Percentiles rank a stretch among this genome's conserved stretches.
These are phyloP conservation scores for Dryococelus australis DNA, from an alignment of 2,888 invertebrate genomes.

Conservation along the genomic window DNA sequence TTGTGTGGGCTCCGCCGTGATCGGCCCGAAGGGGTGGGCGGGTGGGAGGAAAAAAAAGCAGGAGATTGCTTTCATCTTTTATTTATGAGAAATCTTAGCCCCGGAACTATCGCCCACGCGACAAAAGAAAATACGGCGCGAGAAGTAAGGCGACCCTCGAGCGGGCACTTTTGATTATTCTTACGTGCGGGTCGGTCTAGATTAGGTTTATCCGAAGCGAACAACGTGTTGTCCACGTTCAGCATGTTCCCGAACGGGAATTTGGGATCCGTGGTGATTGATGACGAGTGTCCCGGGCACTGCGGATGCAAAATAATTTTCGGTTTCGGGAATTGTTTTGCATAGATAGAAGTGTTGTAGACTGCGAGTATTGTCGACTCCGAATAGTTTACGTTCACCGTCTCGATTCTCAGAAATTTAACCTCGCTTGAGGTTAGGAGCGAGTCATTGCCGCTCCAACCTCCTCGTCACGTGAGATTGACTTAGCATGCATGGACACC, in stretches of 20 bases:
- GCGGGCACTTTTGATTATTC: neutral
- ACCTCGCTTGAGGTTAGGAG: no score
- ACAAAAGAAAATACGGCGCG: neutral
- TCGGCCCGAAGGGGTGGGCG: neutral
- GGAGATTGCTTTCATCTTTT: constrained; percentile 16
- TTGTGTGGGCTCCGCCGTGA: neutral
- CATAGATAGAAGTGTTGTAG: no score
- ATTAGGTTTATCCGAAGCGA: neutral
- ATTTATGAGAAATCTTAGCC: constrained; percentile 11
- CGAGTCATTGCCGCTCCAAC: no score
- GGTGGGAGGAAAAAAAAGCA: neutral
- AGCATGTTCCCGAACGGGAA: neutral
- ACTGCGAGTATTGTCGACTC: no score
- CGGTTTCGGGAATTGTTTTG: no score
- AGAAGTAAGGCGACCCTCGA: neutral
- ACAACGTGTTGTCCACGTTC: neutral
- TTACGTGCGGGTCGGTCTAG: neutral
- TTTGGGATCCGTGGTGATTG: neutral
- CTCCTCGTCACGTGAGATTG: no score
- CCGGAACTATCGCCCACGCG: constrained; percentile 3
- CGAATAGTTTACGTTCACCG: no score
- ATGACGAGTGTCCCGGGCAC: no score
- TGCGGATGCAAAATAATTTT: no score
- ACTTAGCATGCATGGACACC: no score
- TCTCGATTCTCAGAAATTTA: no score